These are phyloP conservation scores for Accipiter virgatus DNA, from an alignment of 2,113 vertebrate genomes.

Conservation along the genomic window DNA sequence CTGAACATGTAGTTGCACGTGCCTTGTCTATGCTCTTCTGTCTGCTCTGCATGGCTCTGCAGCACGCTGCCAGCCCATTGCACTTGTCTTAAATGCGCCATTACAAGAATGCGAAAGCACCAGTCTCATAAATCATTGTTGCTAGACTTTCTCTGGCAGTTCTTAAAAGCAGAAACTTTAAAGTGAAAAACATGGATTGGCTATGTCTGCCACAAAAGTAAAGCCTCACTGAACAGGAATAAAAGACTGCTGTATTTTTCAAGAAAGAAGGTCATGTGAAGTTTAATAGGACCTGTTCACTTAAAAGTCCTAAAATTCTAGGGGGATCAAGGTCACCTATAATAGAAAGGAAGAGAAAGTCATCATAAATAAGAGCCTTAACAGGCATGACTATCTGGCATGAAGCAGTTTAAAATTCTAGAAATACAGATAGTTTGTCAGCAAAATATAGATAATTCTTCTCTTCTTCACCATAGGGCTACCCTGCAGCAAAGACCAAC, in stretches of 20 bases:
- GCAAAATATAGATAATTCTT: not conserved
- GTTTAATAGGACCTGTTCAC: not conserved
- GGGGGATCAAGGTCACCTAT: not conserved
- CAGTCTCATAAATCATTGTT: not conserved
- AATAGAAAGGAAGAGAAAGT: not conserved
- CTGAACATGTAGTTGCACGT: accelerated
- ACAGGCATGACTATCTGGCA: not conserved
- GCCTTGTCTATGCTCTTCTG: not conserved
- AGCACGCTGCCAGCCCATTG: not conserved
- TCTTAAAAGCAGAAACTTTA: not conserved
- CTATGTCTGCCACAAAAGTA: not conserved
- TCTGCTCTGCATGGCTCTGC: not conserved
- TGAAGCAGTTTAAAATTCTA: not conserved
- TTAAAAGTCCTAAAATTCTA: not conserved
- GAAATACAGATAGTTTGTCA: not conserved
- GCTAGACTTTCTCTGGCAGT: not conserved
- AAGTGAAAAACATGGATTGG: not conserved
- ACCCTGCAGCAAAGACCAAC: slow-evolving; percentile 84
- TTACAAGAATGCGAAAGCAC: not conserved
- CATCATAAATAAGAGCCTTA: not conserved
- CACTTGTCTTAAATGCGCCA: not conserved
- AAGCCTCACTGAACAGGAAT: not conserved
- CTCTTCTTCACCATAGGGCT: slow-evolving; percentile 60
- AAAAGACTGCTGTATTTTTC: not conserved
- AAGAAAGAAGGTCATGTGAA: not conserved